Conservation (phyloP, 2,888 invertebrate genomes). For the Cryptops parisi region DNA sequence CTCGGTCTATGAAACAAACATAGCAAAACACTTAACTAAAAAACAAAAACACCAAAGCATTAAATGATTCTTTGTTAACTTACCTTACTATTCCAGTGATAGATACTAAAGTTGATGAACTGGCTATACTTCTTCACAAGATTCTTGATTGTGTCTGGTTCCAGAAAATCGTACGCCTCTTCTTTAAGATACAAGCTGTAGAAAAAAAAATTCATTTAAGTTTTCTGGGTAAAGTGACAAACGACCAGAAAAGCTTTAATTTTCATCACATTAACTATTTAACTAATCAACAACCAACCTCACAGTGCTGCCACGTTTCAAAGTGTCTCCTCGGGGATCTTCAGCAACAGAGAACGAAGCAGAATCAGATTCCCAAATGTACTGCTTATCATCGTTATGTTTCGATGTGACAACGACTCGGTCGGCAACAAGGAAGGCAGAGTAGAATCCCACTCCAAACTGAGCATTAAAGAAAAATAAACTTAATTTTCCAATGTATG, state of each 20-base stretch:
- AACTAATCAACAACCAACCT: slow-evolving; percentile 36
- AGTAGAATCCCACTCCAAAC: slow-evolving; percentile 99
- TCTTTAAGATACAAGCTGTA: slow-evolving; percentile 80
- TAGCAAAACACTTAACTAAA: too few species aligned
- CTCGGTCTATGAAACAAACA: slow-evolving; percentile 39
- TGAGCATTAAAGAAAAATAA: slow-evolving; percentile 21
- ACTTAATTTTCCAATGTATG: too few species aligned
- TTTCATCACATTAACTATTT: too few species aligned
- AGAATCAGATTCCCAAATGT: slow-evolving; percentile 98
- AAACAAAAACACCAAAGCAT: too few species aligned
- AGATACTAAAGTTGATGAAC: slow-evolving; percentile 98
- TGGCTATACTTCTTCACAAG: slow-evolving; percentile 96
- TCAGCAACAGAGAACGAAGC: slow-evolving; percentile 70
- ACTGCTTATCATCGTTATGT: slow-evolving; percentile 81
- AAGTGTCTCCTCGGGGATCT: slow-evolving; percentile 86
- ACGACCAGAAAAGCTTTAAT: too few species aligned
- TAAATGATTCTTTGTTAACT: neutral
- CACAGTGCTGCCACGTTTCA: slow-evolving; percentile 77
- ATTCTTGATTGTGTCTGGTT: slow-evolving; percentile 74
- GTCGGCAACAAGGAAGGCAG: slow-evolving; percentile 92
- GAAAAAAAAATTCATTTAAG: slow-evolving; percentile 4
- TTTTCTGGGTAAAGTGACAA: too few species aligned
- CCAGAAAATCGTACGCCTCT: slow-evolving; percentile 91
- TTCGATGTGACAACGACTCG: slow-evolving; percentile 91
- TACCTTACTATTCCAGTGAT: slow-evolving; percentile 69